phyloP scores from a whole-genome alignment of 64 coral and sea anemone genomes.

The Stichodactyla mertensii region DNA sequence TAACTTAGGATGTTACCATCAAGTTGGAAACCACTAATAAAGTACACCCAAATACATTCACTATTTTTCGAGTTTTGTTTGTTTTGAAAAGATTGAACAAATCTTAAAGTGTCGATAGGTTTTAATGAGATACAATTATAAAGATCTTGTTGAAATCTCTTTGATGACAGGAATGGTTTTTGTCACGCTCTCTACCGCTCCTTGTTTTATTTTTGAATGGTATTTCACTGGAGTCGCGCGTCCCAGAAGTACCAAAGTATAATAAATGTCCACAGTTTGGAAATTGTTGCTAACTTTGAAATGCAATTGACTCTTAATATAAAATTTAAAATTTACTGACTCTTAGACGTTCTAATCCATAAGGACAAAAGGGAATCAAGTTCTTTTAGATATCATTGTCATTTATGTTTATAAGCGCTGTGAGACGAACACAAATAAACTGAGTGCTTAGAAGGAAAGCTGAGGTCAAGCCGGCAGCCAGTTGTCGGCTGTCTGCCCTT shows the following conservation, averaged over 20 bases:
- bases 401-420: slow-evolving; percentile 30
- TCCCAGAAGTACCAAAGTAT: background rate
- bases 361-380: slow-evolving; percentile 19
- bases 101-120: no score
- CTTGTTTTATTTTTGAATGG: background rate
- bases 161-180: no score
- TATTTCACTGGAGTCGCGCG: background rate
- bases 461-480: background rate
- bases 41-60: background rate
- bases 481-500: background rate
- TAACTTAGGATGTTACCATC: background rate
- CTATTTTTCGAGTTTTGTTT: background rate
- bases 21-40: background rate
- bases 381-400: slow-evolving; percentile 37
- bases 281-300: slow-evolving; percentile 26
- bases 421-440: slow-evolving; percentile 9
- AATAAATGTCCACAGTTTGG: background rate
- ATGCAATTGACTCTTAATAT: slow-evolving; percentile 37
- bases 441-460: background rate
- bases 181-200: background rate
- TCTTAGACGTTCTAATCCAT: slow-evolving; percentile 36
- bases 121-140: no score
- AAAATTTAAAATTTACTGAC: slow-evolving; percentile 33
- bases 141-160: no score
- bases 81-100: no score